Conservation (phyloP, 2,797 vertebrate species). For the Chelmon rostratus region DNA sequence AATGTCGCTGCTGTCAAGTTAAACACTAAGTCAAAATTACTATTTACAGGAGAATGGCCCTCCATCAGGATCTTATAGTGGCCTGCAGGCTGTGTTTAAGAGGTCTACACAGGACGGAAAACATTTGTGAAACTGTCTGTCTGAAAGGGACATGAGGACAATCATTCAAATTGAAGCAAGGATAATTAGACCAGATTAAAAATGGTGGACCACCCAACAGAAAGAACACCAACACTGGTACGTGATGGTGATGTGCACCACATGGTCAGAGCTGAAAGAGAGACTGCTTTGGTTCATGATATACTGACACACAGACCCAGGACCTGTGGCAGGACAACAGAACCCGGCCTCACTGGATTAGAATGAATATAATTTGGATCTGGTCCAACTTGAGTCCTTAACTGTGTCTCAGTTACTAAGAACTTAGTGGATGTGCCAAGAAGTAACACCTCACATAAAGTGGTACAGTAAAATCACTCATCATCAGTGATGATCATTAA, state of each 20-base stretch:
- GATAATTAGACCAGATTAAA: neutral
- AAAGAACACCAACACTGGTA: neutral
- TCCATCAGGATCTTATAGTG: neutral
- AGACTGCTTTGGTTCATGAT: no score
- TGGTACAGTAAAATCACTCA: no score
- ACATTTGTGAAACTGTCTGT: neutral
- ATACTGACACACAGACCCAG: no score
- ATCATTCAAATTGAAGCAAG: neutral
- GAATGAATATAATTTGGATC: neutral
- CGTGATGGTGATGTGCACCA: neutral
- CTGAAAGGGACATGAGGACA: neutral
- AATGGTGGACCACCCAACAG: neutral
- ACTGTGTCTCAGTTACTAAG: no score
- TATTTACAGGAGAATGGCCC: constrained; percentile 13
- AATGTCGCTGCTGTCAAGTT: constrained; percentile 22
- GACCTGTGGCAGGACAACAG: neutral
- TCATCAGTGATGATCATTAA: no score
- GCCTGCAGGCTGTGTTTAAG: neutral
- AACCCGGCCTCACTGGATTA: neutral
- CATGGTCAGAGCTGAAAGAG: no score
- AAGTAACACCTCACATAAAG: no score
- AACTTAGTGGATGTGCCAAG: no score
- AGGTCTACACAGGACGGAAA: neutral
- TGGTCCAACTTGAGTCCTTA: no score
- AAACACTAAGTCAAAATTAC: constrained; percentile 31